Base-by-base conservation (phyloP, 2,888 invertebrate species). In the Syrphus vitripennis region DNA sequence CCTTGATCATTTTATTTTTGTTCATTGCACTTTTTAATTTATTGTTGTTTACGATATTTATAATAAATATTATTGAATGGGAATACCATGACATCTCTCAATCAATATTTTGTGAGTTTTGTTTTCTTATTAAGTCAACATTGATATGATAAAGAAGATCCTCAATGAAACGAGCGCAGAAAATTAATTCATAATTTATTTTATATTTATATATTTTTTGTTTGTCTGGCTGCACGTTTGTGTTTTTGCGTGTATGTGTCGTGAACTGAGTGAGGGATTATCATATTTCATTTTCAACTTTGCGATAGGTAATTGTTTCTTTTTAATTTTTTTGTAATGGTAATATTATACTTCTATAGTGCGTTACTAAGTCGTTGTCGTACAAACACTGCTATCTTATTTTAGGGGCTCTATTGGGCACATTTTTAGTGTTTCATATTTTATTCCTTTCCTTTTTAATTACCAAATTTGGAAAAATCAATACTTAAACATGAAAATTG, bases 401-500 rank as follows among this genome's bases (percentile, higher is more conserved):
- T 50, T 4, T 63, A 12, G 19, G 10, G 31, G 21, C 48, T 71
- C 37, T 40, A 55, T 12, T 21, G 31, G 42, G 48, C 31, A 48
- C 31, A 40, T 50, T 16, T 71, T 31, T 2, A 9, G 24, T 14
- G 34, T 19, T 72, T 29, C 21, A 45, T 74, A 48, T 40, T 50
- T 42, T 37, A 21, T 45, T 57, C 12, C n/a, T n/a, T n/a, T n/a
- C n/a, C n/a, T 71, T 61, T n/a, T 63, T 34, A 40, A 10, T 59
- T 61, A 71, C 24, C 19, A 9, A 63, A 40, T 14, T 21, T 24
- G 24, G 14, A 50, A 45, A 40, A 21, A 71, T 24, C 12, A 53
- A 29, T 69, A 29, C 34, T 12, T 4, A 45, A 67, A 57, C 74
- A 75, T 75, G 89, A 91, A 91, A 90, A 89, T 92, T 92, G 92